phyloP scores from a whole-genome alignment of 1,140 invertebrate species.

The Drosophila littoralis region DNA sequence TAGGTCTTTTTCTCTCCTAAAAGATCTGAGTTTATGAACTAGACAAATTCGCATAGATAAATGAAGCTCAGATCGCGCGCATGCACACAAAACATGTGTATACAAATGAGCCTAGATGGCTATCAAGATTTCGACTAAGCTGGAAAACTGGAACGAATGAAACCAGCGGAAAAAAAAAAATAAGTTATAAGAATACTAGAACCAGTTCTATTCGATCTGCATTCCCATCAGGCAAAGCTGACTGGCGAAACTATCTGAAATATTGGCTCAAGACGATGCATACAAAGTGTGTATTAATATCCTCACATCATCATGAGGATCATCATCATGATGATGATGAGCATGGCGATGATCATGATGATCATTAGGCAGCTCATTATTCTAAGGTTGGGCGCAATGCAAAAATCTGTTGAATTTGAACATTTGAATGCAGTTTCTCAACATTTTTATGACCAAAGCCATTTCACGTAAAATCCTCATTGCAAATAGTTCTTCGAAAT shows the following conservation, averaged over 20 bases:
- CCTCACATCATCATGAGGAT: constrained; percentile 1
- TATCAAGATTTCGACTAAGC: constrained; percentile 9
- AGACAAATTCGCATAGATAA: constrained; percentile 13
- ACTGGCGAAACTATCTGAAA: neutral
- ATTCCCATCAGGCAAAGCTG: neutral
- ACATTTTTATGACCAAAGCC: constrained; percentile 36
- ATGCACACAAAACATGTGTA: constrained; percentile 4
- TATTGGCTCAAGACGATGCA: neutral
- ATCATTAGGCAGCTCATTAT: constrained; percentile 5
- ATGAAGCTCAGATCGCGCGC: neutral
- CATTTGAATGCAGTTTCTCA: constrained; percentile 50
- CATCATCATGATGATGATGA: neutral
- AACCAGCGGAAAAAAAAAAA: neutral
- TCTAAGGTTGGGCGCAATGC: constrained; percentile 5
- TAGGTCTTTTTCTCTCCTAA: no score
- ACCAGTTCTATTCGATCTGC: constrained; percentile 19
- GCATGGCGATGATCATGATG: constrained; percentile 4
- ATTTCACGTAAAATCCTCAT: constrained; percentile 30
- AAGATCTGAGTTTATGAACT: neutral
- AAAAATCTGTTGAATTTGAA: constrained; percentile 19
- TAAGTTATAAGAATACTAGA: neutral
- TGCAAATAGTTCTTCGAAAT: constrained; percentile 13
- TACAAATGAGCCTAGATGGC: constrained; percentile 2
- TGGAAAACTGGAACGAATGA: constrained; percentile 6
- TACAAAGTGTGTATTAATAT: constrained; percentile 19